Percentiles rank a stretch among this genome's conserved stretches.
Conservation (phyloP, 2,797 vertebrate species). For the Gambelia wislizenii region DNA sequence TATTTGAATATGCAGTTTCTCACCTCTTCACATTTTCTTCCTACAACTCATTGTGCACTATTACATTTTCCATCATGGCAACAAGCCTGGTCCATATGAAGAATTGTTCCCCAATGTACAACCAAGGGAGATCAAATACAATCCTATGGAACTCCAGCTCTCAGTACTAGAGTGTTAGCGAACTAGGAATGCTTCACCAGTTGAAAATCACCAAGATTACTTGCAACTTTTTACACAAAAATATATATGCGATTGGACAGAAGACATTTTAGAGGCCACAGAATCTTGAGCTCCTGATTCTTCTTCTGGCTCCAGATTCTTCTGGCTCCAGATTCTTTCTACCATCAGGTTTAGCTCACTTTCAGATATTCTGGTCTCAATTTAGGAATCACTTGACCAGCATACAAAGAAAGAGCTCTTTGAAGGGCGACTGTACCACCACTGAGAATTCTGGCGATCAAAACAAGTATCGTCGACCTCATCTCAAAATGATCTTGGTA, state of each 20-base stretch:
- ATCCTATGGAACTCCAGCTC: background rate
- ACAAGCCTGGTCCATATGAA: background rate
- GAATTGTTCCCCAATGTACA: background rate
- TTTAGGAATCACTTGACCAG: background rate
- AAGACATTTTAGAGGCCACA: background rate
- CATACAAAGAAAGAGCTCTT: background rate
- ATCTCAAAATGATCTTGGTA: background rate
- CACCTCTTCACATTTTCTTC: background rate
- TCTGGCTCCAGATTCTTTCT: background rate
- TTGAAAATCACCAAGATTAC: background rate
- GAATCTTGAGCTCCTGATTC: background rate
- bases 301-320: too few species aligned
- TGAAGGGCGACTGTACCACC: background rate
- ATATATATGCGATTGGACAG: background rate
- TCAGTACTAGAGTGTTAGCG: background rate
- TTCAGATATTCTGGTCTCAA: background rate
- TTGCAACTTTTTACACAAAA: background rate
- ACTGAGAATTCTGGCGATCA: background rate
- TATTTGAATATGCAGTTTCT: background rate
- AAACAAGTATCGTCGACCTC: background rate
- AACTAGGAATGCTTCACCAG: background rate
- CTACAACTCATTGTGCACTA: background rate
- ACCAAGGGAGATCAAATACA: background rate
- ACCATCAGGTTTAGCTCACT: background rate
- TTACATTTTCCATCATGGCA: background rate